Evolutionary conservation across 1,140 invertebrate species (phyloP).

Genomic region (Leptinotarsa texana): DNA sequence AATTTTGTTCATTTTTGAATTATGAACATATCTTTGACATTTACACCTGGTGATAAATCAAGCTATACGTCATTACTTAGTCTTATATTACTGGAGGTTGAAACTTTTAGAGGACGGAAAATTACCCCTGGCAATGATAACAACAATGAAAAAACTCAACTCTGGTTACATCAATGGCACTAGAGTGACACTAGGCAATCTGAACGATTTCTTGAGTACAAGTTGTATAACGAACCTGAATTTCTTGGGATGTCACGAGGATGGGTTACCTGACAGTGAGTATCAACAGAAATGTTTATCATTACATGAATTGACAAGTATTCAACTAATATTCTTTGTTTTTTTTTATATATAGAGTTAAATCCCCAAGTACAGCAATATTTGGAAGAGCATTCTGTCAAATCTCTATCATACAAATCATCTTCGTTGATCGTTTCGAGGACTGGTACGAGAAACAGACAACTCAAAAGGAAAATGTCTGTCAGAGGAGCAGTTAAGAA

Average conservation of each 20-base stretch:
- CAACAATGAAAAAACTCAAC: conserved; percentile 97
- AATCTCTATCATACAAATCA: conserved; percentile 74
- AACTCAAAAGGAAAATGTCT: conserved; percentile 74
- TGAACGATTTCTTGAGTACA: conserved; percentile 92
- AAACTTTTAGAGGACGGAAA: conserved; percentile 82
- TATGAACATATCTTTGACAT: not conserved
- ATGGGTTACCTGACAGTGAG: conserved; percentile 82
- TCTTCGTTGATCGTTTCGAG: conserved; percentile 63
- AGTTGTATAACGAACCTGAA: conserved; percentile 95
- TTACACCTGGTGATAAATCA: not conserved
- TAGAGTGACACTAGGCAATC: conserved; percentile 86
- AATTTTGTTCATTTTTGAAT: not conserved
- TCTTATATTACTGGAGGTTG: no score
- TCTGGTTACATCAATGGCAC: conserved; percentile 99
- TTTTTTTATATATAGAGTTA: conserved; percentile 61
- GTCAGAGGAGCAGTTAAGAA: conserved; percentile 86
- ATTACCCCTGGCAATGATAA: conserved; percentile 91
- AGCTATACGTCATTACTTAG: not conserved
- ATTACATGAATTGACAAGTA: not conserved
- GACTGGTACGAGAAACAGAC: conserved; percentile 60
- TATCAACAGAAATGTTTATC: conserved; percentile 25
- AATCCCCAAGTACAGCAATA: conserved; percentile 85
- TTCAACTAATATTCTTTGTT: conserved; percentile 15
- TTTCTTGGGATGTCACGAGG: conserved; percentile 90
- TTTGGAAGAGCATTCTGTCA: conserved; percentile 83